Conservation (phyloP, 2,888 invertebrate species). For the Drosophila koepferae region DNA sequence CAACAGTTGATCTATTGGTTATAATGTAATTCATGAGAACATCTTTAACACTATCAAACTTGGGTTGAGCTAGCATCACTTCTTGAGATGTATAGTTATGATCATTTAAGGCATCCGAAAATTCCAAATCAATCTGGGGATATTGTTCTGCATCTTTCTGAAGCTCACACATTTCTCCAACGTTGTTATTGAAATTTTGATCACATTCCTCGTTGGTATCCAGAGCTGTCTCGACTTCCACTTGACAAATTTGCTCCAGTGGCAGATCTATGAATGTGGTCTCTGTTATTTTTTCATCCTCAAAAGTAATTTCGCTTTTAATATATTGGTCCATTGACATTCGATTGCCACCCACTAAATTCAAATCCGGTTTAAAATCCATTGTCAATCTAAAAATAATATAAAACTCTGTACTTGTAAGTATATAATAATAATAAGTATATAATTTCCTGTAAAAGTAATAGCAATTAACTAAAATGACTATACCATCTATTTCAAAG, state of each 20-base stretch:
- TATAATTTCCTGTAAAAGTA: background rate
- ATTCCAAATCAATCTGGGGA: constrained; percentile 4
- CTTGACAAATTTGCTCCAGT: constrained; percentile 34
- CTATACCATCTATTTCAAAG: background rate
- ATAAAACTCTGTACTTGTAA: background rate
- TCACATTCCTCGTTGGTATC: constrained; percentile 10
- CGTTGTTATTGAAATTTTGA: constrained; percentile 7
- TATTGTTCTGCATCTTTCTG: constrained; percentile 5
- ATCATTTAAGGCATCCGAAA: constrained; percentile 66
- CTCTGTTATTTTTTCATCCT: constrained; percentile 49
- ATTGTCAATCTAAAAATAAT: constrained; percentile 14
- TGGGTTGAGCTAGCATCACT: constrained; percentile 5
- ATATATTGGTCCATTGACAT: constrained; percentile 9
- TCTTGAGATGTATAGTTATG: constrained; percentile 74
- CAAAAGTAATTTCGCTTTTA: constrained; percentile 50
- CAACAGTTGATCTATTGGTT: constrained; percentile 11
- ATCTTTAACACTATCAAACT: constrained; percentile 33
- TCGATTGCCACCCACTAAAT: background rate
- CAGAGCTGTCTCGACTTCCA: constrained; percentile 29
- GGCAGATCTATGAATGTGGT: constrained; percentile 27
- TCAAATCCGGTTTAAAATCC: constrained; percentile 12
- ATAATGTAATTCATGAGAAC: constrained; percentile 59
- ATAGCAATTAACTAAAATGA: background rate
- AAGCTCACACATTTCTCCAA: constrained; percentile 47
- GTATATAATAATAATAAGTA: background rate